Evolutionary conservation across 2,797 vertebrate species (phyloP).

Genomic region (Amphiprion clarkii): DNA sequence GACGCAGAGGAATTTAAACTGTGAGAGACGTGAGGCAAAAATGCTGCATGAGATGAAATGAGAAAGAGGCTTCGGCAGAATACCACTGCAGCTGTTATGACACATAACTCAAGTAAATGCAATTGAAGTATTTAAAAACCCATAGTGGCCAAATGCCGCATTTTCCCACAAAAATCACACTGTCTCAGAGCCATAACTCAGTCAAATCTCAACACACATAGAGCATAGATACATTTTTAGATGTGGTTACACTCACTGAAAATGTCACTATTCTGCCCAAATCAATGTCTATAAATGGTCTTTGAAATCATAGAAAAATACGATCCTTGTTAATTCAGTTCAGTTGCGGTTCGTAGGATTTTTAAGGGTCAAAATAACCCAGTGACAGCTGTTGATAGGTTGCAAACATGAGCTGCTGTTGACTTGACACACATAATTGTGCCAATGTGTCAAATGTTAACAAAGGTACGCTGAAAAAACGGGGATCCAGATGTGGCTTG

Average conservation of each 20-base stretch:
- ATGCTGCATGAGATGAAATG: background rate
- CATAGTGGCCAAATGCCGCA: too few relatives aligned
- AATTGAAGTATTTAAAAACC: too few relatives aligned
- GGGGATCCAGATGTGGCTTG: background rate
- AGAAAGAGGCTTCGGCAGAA: background rate
- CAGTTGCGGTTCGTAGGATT: too few relatives aligned
- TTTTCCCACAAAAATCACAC: background rate
- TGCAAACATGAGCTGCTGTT: background rate
- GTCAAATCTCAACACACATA: background rate
- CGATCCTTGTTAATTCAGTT: background rate
- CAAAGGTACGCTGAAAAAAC: background rate
- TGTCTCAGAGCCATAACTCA: background rate
- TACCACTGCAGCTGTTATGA: too few relatives aligned
- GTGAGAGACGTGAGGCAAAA: background rate
- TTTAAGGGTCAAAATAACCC: too few relatives aligned
- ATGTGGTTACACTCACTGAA: too few relatives aligned
- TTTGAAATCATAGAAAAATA: background rate
- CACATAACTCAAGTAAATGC: too few relatives aligned
- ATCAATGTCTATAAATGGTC: background rate
- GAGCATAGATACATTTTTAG: background rate
- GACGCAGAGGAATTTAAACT: background rate
- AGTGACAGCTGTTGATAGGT: too few relatives aligned
- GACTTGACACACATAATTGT: background rate
- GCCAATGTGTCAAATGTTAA: background rate
- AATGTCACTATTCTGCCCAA: rapidly evolving